Evolutionary conservation across 2,888 invertebrate species (phyloP), one percentile per base, ranked within the genome.

Genomic region (Parnassius apollo): DNA sequence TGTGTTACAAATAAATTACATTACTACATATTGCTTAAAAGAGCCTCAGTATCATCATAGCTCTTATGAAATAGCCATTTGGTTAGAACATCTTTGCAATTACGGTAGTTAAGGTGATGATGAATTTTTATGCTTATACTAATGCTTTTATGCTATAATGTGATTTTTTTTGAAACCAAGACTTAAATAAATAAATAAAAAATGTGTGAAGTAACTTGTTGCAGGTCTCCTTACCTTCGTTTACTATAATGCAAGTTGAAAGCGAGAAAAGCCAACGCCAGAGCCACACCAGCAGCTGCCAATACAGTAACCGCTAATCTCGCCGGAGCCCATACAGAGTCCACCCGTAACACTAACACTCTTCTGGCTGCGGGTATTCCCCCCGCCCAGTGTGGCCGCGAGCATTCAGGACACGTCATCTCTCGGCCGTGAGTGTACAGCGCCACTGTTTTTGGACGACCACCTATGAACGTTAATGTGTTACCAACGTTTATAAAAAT

Each of bases 171-270:
- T 25, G 25, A 25, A 25, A 25, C 3, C 25, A 25, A 25, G 25
- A 4, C 25, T 25, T 25, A 4, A 25, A 25, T 25, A 25, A 25
- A 25, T 25, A 4, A 25, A 25, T 2, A 25, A 25, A 25, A 25
- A 25, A 25, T 25, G 4, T 7, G 35, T 35, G 35, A 35, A 35
- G 35, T 1, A 7, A 35, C 35, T 35, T 35, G 35, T 35, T 35
- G 35, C 4, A 35, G 35, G 35, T 35, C 35, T 35, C 10, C 22
- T 49, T 87, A 96, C 96, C 96, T 96, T 78, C 96, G 93, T 80
- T 95, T 95, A 69, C 96, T 94, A 80, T 96, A 96, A 83, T 96
- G 96, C 69, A 97, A 90, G 86, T 97, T 97, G 81, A 97, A 96
- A 60, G 94, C 94, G 67, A 97, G 89, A 78, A 97, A 97, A 7